Percentiles rank a stretch among this genome's conserved stretches.
These are phyloP conservation scores for Drosophila yooni DNA, from an alignment of 2,888 invertebrate genomes.

Conservation along the genomic window DNA sequence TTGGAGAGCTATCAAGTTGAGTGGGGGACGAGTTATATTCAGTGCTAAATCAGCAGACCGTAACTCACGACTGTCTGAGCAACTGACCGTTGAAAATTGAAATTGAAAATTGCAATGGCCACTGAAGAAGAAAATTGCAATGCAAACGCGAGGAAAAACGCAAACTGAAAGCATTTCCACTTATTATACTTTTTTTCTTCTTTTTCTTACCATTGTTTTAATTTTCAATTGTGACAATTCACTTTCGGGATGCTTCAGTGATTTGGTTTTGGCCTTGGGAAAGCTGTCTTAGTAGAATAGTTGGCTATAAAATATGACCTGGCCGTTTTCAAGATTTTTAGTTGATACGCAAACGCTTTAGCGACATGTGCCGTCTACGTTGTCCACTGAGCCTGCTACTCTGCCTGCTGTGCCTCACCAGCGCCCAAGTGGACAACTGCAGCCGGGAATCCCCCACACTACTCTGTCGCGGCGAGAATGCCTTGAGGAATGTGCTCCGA, in stretches of 20 bases:
- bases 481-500: slow-evolving; percentile 86
- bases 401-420: slow-evolving; percentile 44
- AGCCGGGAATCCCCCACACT: slow-evolving; percentile 74
- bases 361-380: slow-evolving; percentile 57
- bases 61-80: slow-evolving; percentile 67
- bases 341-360: slow-evolving; percentile 62
- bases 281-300: slow-evolving; percentile 56
- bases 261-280: slow-evolving; percentile 62
- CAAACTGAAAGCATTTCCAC: slow-evolving; percentile 65
- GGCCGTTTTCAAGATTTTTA: slow-evolving; percentile 66
- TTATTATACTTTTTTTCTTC: slow-evolving; percentile 10
- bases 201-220: slow-evolving; percentile 65
- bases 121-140: slow-evolving; percentile 83
- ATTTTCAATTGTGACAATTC: slow-evolving; percentile 73
- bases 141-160: slow-evolving; percentile 54
- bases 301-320: slow-evolving; percentile 69
- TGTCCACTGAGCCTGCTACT: slow-evolving; percentile 42
- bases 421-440: slow-evolving; percentile 55
- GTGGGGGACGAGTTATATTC: slow-evolving; percentile 23
- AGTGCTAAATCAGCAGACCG: slow-evolving; percentile 49
- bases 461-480: slow-evolving; percentile 86
- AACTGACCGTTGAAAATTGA: slow-evolving; percentile 82
- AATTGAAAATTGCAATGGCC: slow-evolving; percentile 79
- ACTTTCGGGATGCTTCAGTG: slow-evolving; percentile 64
- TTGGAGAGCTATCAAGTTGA: slow-evolving; percentile 47